Evolutionary conservation across 37 sponge, comb jelly and placozoan genomes (phyloP).

Genomic region (Sycon ciliatum): DNA sequence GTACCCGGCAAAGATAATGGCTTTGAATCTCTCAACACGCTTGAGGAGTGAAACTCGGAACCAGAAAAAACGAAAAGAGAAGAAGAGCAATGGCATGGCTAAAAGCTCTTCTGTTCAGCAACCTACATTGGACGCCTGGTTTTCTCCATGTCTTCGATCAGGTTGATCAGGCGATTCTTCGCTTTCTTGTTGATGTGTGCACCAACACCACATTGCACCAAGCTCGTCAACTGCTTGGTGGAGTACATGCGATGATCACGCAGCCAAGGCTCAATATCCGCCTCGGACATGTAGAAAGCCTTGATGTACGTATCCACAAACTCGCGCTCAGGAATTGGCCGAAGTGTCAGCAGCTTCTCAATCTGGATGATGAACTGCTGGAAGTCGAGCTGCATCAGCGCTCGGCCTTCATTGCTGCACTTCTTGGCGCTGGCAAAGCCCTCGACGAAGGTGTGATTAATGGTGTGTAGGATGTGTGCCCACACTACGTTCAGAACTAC

Average conservation of each 20-base stretch:
- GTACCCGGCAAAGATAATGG: too few species aligned
- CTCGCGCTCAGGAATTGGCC: slow-evolving; percentile 59
- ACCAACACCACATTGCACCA: slow-evolving; percentile 62
- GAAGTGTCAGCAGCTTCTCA: slow-evolving; percentile 51
- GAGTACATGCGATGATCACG: slow-evolving; percentile 64
- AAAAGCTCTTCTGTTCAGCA: not conserved
- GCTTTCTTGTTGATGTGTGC: slow-evolving; percentile 50
- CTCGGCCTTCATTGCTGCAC: slow-evolving; percentile 87
- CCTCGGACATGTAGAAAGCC: slow-evolving; percentile 82
- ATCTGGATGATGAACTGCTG: slow-evolving; percentile 79
- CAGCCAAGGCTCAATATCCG: slow-evolving; percentile 67
- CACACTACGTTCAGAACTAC: slow-evolving; percentile 49
- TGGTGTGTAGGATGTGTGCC: slow-evolving; percentile 38
- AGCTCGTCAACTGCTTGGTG: slow-evolving; percentile 55
- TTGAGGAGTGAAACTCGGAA: too few species aligned
- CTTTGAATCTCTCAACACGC: too few species aligned
- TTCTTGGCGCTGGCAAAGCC: slow-evolving; percentile 69
- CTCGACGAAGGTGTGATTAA: slow-evolving; percentile 59
- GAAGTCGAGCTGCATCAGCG: slow-evolving; percentile 93
- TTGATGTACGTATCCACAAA: slow-evolving; percentile 86
- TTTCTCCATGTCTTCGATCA: slow-evolving; percentile 35
- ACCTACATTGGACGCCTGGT: not conserved
- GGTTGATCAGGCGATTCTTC: slow-evolving; percentile 47
- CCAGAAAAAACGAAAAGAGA: too few species aligned
- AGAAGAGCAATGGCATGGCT: too few species aligned